Evolutionary conservation across 2,113 vertebrate genomes (phyloP).

Genomic region (Epinephelus cyanopodus): DNA sequence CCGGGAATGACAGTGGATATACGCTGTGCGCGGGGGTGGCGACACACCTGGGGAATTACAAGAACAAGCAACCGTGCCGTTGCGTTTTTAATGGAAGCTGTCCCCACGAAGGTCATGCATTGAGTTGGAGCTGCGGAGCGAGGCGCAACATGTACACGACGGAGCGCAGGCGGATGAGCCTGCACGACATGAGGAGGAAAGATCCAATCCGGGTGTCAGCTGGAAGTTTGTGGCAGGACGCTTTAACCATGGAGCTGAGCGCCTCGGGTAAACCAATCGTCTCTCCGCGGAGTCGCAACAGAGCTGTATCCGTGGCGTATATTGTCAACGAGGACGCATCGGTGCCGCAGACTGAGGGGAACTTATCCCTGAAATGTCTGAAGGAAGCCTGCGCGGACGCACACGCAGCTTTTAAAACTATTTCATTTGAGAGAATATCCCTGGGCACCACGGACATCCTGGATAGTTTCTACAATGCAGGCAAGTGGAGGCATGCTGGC

Average conservation of each 20-base stretch:
- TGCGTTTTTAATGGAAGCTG: neutral
- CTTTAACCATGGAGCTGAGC: slow-evolving; percentile 83
- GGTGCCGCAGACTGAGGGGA: slow-evolving; percentile 72
- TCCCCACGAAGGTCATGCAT: neutral
- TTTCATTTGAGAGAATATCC: slow-evolving; percentile 85
- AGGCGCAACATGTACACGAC: slow-evolving; percentile 76
- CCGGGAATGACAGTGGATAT: slow-evolving; percentile 44
- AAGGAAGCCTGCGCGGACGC: slow-evolving; percentile 87
- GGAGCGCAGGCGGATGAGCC: slow-evolving; percentile 83
- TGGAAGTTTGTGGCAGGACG: slow-evolving; percentile 92
- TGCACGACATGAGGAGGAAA: slow-evolving; percentile 72
- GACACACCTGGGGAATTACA: slow-evolving; percentile 66
- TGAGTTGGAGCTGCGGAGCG: neutral
- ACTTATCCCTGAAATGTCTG: slow-evolving; percentile 84
- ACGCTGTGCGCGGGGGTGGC: slow-evolving; percentile 12
- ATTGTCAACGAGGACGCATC: slow-evolving; percentile 82
- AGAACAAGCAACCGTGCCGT: slow-evolving; percentile 9
- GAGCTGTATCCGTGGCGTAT: slow-evolving; percentile 85
- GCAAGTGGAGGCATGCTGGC: slow-evolving; percentile 80
- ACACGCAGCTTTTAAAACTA: slow-evolving; percentile 75
- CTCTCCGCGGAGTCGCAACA: slow-evolving; percentile 79
- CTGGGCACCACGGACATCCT: slow-evolving; percentile 85
- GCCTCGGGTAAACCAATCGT: slow-evolving; percentile 51
- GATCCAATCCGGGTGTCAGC: slow-evolving; percentile 76
- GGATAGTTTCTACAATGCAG: slow-evolving; percentile 91